These are phyloP conservation scores for Pica pica DNA, from an alignment of 2,113 vertebrate species.

Conservation along the genomic window DNA sequence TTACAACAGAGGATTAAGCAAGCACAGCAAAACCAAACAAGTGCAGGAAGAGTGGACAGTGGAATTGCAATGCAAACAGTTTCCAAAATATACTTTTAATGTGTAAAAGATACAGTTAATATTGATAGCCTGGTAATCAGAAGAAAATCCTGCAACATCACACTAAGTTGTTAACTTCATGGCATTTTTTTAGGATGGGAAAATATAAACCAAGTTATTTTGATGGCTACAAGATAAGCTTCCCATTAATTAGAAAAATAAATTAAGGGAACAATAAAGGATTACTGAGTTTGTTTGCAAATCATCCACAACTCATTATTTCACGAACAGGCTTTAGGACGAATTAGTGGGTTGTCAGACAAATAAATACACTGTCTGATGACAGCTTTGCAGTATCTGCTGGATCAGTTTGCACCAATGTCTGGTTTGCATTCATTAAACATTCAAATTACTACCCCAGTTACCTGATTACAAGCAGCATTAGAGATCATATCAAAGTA, in stretches of 20 bases:
- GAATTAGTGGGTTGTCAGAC: slow-evolving; percentile 18
- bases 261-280: slow-evolving; percentile 7
- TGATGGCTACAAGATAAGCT: not conserved
- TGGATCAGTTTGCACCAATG: not conserved
- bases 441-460: not conserved
- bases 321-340: not conserved
- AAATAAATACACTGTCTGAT: not conserved
- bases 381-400: not conserved
- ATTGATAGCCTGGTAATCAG: not conserved
- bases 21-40: not conserved
- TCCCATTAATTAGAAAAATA: not conserved
- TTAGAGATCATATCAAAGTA: not conserved
- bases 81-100: not conserved
- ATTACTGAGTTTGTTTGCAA: not conserved
- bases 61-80: not conserved
- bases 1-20: not conserved
- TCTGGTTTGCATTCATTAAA: not conserved
- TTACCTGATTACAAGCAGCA: not conserved
- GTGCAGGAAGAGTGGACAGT: not conserved
- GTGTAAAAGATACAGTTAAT: not conserved
- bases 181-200: not conserved
- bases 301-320: slow-evolving; percentile 1
- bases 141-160: not conserved
- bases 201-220: slow-evolving; percentile 2
- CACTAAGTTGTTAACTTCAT: not conserved